A percentile compares a stretch with the other conserved stretches of the same genome.
These are phyloP conservation scores for Herminia tarsipennalis DNA, from an alignment of 2,888 invertebrate genomes.

Conservation along the genomic window DNA sequence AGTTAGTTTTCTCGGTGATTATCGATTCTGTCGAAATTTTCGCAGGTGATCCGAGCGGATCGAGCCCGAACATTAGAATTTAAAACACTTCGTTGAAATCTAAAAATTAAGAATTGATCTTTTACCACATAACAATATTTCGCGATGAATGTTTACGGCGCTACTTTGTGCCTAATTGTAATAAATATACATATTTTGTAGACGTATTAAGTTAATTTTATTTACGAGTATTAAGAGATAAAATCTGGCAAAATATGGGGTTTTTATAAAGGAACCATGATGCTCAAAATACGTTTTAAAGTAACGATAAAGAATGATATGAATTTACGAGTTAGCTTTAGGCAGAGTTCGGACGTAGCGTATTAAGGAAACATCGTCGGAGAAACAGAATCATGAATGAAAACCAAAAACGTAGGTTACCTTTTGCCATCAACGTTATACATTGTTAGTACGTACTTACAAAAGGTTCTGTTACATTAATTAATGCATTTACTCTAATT, in stretches of 20 bases:
- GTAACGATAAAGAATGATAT: conserved; percentile 59
- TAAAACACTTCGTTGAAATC: conserved; percentile 77
- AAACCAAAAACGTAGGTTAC: conserved; percentile 85
- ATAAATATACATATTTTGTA: conserved; percentile 79
- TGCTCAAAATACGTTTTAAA: conserved; percentile 78
- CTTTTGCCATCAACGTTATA: conserved; percentile 79
- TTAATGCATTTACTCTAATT: conserved; percentile 53
- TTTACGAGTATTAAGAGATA: conserved; percentile 76
- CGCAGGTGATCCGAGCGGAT: conserved; percentile 64
- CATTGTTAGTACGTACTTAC: conserved; percentile 70
- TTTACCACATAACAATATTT: conserved; percentile 83
- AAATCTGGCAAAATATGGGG: conserved; percentile 74
- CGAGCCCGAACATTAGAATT: conserved; percentile 77
- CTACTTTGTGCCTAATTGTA: conserved; percentile 76
- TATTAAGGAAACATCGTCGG: conserved; percentile 49
- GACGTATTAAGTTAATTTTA: conserved; percentile 80
- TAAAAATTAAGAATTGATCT: conserved; percentile 79
- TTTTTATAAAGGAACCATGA: conserved; percentile 62
- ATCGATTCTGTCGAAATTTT: conserved; percentile 65
- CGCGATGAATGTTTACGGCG: conserved; percentile 83
- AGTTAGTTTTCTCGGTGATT: conserved; percentile 78
- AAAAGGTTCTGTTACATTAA: conserved; percentile 59
- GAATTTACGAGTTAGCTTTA: conserved; percentile 67
- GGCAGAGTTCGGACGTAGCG: conserved; percentile 54
- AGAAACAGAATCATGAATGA: conserved; percentile 63